These are phyloP conservation scores for Octodon degus DNA, from an alignment of 2,113 vertebrate species.

Conservation along the genomic window DNA sequence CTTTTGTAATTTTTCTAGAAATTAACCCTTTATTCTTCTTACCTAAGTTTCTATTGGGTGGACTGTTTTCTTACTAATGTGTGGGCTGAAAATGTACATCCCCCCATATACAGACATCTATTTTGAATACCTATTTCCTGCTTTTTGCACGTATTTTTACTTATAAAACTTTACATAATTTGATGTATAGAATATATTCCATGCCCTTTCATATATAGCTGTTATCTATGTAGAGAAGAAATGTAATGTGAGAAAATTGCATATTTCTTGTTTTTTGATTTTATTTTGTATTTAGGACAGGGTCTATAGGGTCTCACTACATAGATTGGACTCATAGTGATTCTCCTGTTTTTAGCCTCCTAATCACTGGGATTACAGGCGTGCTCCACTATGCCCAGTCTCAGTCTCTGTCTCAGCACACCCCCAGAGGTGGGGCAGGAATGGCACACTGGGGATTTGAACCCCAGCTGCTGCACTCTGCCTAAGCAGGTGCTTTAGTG, in stretches of 20 bases:
- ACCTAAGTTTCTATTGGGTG: neutral
- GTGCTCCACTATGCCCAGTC: too few species aligned
- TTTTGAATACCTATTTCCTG: constrained; percentile 4
- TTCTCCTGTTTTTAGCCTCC: too few species aligned
- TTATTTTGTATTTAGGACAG: too few species aligned
- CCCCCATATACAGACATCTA: neutral
- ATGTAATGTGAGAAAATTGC: neutral
- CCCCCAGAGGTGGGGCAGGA: too few species aligned
- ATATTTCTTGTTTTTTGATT: neutral
- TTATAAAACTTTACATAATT: neutral
- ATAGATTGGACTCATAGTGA: too few species aligned
- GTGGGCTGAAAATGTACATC: neutral
- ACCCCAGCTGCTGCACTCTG: too few species aligned
- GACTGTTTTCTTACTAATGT: neutral
- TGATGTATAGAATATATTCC: neutral
- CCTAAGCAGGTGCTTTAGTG: too few species aligned
- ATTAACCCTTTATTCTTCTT: neutral
- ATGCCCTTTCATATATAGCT: neutral
- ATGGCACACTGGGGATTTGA: too few species aligned
- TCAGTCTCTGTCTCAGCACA: too few species aligned
- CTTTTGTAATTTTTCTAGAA: constrained; percentile 27
- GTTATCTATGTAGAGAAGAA: neutral
- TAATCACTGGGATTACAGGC: too few species aligned
- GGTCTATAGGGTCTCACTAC: too few species aligned
- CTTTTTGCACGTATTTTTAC: neutral